These are phyloP conservation scores for Melitaea cinxia DNA, from an alignment of 1,140 invertebrate species.

Conservation along the genomic window DNA sequence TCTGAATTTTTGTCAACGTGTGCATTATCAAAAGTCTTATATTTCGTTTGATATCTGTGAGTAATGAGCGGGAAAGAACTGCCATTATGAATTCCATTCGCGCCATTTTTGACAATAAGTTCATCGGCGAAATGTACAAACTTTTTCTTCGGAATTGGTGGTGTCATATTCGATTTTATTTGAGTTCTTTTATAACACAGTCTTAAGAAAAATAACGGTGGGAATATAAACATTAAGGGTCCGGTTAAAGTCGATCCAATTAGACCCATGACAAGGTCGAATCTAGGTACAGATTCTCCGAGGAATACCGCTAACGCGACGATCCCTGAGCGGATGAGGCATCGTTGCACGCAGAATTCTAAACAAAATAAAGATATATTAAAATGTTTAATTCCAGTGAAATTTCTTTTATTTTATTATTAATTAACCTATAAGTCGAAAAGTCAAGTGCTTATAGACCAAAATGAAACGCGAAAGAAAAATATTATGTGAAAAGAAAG, in stretches of 20 bases:
- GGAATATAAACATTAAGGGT: slow-evolving; percentile 92
- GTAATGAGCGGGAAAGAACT: slow-evolving; percentile 46
- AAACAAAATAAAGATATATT: slow-evolving; percentile 49
- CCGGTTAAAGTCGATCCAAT: slow-evolving; percentile 93
- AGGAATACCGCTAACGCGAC: slow-evolving; percentile 88
- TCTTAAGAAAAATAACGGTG: slow-evolving; percentile 90
- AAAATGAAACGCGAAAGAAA: too few species aligned
- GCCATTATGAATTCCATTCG: background rate
- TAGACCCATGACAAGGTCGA: slow-evolving; percentile 94
- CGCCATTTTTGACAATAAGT: background rate
- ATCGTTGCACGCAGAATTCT: slow-evolving; percentile 92
- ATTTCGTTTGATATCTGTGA: slow-evolving; percentile 50
- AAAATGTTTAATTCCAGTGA: background rate
- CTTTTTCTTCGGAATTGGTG: slow-evolving; percentile 4
- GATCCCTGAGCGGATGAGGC: slow-evolving; percentile 87
- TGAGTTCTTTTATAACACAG: slow-evolving; percentile 77
- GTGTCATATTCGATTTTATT: slow-evolving; percentile 9
- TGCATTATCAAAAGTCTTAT: slow-evolving; percentile 58
- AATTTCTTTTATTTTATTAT: too few species aligned
- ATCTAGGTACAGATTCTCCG: slow-evolving; percentile 91
- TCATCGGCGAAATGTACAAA: background rate
- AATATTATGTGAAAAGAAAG: too few species aligned
- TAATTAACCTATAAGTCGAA: too few species aligned
- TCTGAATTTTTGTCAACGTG: slow-evolving; percentile 36
- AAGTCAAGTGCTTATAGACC: too few species aligned